Percentiles rank a stretch among this genome's conserved stretches.
These are phyloP conservation scores for Murina feae DNA, from an alignment of 2,113 vertebrate genomes.

Conservation along the genomic window DNA sequence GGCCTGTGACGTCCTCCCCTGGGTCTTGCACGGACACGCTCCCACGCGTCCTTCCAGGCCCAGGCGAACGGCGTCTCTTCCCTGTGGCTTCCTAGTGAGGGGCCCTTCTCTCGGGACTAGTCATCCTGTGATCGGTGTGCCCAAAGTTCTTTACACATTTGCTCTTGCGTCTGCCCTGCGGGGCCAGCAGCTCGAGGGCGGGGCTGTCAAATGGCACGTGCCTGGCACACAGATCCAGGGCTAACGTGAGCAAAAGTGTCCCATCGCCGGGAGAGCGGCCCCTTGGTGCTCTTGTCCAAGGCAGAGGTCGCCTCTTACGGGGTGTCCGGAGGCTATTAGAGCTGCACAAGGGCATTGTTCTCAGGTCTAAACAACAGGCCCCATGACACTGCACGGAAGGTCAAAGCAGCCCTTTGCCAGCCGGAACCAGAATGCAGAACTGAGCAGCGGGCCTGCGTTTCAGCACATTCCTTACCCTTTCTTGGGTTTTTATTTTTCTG, in stretches of 20 bases:
- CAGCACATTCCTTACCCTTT: not conserved
- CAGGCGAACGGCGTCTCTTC: not conserved
- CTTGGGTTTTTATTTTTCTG: not conserved
- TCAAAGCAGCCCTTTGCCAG: not conserved
- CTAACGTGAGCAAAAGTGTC: rapidly evolving
- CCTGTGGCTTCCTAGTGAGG: not conserved
- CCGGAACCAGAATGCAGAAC: not conserved
- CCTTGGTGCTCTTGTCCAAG: not conserved
- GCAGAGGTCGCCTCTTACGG: not conserved
- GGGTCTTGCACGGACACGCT: rapidly evolving
- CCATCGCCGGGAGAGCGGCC: rapidly evolving
- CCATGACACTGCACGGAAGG: rapidly evolving
- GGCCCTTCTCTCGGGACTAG: not conserved
- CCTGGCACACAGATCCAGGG: not conserved
- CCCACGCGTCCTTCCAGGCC: too few relatives aligned
- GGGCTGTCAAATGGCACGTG: rapidly evolving
- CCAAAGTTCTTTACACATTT: not conserved
- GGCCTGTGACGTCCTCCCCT: not conserved
- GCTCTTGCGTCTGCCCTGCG: rapidly evolving
- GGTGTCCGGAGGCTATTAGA: not conserved
- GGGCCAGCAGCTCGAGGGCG: rapidly evolving
- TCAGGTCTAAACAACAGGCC: not conserved
- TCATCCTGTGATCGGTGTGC: not conserved
- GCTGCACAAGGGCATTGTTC: not conserved
- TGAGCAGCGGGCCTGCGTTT: rapidly evolving